Evolutionary conservation across 1,140 invertebrate species (phyloP), one percentile per base, ranked within the genome.

Genomic region (Pseudobourletiella spinata): DNA sequence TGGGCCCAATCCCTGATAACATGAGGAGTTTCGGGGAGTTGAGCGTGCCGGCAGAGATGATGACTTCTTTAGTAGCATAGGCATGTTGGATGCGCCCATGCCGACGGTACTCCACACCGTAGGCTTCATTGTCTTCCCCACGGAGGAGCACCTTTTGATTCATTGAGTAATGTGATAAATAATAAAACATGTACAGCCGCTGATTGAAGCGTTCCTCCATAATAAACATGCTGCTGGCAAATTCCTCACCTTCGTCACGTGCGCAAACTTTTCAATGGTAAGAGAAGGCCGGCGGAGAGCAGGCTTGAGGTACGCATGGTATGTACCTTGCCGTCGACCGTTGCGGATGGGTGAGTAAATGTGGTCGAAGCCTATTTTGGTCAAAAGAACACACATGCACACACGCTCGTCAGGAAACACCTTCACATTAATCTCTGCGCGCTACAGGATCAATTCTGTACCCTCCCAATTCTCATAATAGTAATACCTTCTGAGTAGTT

Each of bases 211-310:
- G n/a, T 39, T 39, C n/a, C 8, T 39, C n/a, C n/a, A 39, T 39
- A 39, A 39, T 39, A n/a, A 8, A 39, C 8, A 39, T 39, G 32
- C 8, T 39, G 8, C n/a, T 39, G n/a, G n/a, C n/a, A n/a, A n/a
- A n/a, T n/a, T n/a, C n/a, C 32, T 39, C 32, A 66, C 61, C 59
- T 61, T 61, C 18, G 57, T 67, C 2, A 67, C 66, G 44, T 56
- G 39, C 0, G 66, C 50, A 30, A 56, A 67, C 54, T 67, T 67
- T 3, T 46, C 35, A 29, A 67, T 55, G 3, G 59, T 64, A 8
- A 67, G 50, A 39, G 50, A 58, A 1, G n/a, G 29, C n/a, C 66
- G 16, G 11, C 32, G 18, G 15, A 57, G 25, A 3, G 39, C 52
- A 1, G 54, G 28, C 20, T 55, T 52, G 4, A 67, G 25, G 25